These are phyloP conservation scores for Syngnathus typhle DNA, from an alignment of 2,113 vertebrate genomes.

Conservation along the genomic window DNA sequence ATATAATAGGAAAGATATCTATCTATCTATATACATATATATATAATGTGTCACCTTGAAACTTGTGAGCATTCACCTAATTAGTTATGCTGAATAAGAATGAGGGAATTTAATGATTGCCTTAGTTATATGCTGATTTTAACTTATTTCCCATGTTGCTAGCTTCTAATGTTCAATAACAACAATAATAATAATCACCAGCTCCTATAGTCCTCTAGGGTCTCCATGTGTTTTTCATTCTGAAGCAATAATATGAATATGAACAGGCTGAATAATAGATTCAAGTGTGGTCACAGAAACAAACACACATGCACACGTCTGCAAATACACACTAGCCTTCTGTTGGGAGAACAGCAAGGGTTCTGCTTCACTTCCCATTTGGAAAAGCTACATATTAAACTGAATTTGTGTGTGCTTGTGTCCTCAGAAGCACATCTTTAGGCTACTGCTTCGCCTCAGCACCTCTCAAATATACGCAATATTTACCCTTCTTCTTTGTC, in stretches of 20 bases:
- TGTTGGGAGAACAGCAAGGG: slow-evolving; percentile 49
- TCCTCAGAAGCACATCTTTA: slow-evolving; percentile 51
- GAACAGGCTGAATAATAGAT: slow-evolving; percentile 64
- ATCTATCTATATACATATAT: neutral
- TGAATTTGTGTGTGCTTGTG: slow-evolving; percentile 40
- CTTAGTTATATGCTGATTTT: slow-evolving; percentile 18
- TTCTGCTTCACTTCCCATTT: slow-evolving; percentile 68
- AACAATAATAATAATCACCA: slow-evolving; percentile 29
- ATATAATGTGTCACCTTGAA: neutral
- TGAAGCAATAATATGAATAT: slow-evolving; percentile 56
- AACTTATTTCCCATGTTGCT: slow-evolving; percentile 16
- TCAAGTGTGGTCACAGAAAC: slow-evolving; percentile 29
- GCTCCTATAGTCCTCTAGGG: slow-evolving; percentile 21
- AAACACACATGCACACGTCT: slow-evolving; percentile 19
- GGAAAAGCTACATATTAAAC: slow-evolving; percentile 69
- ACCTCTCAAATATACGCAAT: slow-evolving; percentile 56
- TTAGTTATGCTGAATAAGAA: neutral
- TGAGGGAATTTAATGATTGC: neutral
- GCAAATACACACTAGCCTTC: slow-evolving; percentile 17
- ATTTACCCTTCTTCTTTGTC: slow-evolving; percentile 54
- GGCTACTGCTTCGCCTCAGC: slow-evolving; percentile 56
- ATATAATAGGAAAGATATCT: neutral
- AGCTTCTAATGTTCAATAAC: slow-evolving; percentile 41
- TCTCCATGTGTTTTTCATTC: slow-evolving; percentile 38
- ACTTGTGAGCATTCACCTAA: neutral